These are phyloP conservation scores for Meiosimyza decipiens DNA, from an alignment of 2,888 invertebrate species.

Conservation along the genomic window DNA sequence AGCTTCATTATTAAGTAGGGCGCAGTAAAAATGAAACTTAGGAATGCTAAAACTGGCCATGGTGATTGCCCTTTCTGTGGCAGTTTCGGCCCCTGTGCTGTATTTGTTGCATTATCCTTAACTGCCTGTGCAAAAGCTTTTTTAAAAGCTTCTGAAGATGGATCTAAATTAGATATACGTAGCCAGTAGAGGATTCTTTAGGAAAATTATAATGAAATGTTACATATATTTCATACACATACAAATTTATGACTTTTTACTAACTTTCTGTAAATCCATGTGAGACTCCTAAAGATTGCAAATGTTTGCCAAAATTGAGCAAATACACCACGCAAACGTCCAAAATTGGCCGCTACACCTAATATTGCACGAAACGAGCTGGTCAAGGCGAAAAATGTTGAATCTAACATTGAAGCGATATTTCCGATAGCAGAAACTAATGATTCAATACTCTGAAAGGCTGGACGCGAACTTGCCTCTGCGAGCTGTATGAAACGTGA, in stretches of 20 bases:
- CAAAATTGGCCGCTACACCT: slow-evolving; percentile 96
- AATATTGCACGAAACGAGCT: slow-evolving; percentile 95
- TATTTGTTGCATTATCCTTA: slow-evolving; percentile 48
- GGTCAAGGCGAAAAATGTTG: slow-evolving; percentile 94
- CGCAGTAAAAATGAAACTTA: slow-evolving; percentile 88
- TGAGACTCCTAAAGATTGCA: slow-evolving; percentile 81
- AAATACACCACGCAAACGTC: slow-evolving; percentile 83
- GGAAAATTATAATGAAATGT: not conserved
- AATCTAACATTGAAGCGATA: slow-evolving; percentile 96
- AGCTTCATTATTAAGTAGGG: slow-evolving; percentile 92
- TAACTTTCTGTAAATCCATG: slow-evolving; percentile 81
- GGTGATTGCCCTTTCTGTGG: slow-evolving; percentile 69
- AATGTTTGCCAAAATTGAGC: slow-evolving; percentile 89
- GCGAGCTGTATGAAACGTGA: slow-evolving; percentile 83
- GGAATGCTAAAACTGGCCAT: slow-evolving; percentile 92
- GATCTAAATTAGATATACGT: slow-evolving; percentile 63
- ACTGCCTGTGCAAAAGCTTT: slow-evolving; percentile 67
- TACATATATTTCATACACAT: not conserved
- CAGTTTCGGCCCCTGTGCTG: slow-evolving; percentile 63
- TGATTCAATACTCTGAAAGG: slow-evolving; percentile 95
- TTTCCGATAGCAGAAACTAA: slow-evolving; percentile 92
- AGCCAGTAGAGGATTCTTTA: slow-evolving; percentile 63
- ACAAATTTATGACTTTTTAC: slow-evolving; percentile 14
- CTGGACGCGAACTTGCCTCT: slow-evolving; percentile 90
- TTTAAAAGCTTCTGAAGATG: slow-evolving; percentile 65